Conservation (phyloP, 2,888 invertebrate genomes). For the Trypoxylon attenuatum region DNA sequence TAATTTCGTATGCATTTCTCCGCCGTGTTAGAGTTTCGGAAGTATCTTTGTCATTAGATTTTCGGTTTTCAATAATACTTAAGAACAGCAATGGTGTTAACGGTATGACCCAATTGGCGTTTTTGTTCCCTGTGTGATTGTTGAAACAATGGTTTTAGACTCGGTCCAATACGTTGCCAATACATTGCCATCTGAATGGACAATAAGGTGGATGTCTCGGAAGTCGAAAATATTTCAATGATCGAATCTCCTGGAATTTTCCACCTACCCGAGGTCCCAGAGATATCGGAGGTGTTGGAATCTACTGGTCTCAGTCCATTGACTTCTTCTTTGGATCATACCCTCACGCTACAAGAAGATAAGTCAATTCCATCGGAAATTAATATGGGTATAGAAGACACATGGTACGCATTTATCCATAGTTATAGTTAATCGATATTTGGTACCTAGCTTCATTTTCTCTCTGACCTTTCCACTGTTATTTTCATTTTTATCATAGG, state of each 20-base stretch:
- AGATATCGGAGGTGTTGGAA: constrained; percentile 67
- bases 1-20: too few species aligned
- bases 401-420: constrained; percentile 64
- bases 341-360: constrained; percentile 68
- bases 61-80: too few species aligned
- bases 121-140: background rate
- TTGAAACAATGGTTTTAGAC: constrained; percentile 34
- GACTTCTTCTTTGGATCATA: constrained; percentile 68
- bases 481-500: constrained; percentile 55
- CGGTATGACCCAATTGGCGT: background rate
- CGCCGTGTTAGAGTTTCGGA: too few species aligned
- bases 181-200: constrained; percentile 67
- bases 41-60: too few species aligned
- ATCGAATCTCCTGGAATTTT: constrained; percentile 65
- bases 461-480: background rate
- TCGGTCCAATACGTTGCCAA: constrained; percentile 44
- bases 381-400: constrained; percentile 75
- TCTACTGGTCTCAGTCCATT: constrained; percentile 70
- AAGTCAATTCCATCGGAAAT: constrained; percentile 60
- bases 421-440: background rate
- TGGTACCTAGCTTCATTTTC: background rate
- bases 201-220: constrained; percentile 62
- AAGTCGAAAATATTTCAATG: constrained; percentile 69
- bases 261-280: constrained; percentile 63
- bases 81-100: background rate